phyloP scores from a whole-genome alignment of 2,888 invertebrate genomes.

The Trilocha varians region DNA sequence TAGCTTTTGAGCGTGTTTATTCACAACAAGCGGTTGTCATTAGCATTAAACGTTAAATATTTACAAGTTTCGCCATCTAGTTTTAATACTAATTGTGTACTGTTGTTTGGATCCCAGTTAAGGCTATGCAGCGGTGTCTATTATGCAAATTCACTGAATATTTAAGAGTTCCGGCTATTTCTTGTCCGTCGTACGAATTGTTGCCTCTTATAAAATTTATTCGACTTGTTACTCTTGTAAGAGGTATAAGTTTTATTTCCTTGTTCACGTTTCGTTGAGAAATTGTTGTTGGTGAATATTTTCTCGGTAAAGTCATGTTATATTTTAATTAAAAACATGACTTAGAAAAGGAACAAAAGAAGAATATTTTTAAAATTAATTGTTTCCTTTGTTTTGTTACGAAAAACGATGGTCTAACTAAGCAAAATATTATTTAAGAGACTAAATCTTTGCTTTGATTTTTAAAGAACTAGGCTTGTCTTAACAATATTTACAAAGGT shows the following conservation, averaged over 20 bases:
- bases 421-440: no score
- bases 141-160: conserved; percentile 14
- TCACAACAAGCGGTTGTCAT: conserved; percentile 6
- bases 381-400: no score
- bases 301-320: no score
- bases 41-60: conserved; percentile 22
- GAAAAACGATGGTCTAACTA: no score
- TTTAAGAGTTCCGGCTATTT: conserved; percentile 2
- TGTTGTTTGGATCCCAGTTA: conserved; percentile 15
- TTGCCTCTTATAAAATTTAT: not conserved
- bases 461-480: no score
- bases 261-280: no score
- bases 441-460: no score
- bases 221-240: not conserved
- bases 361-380: no score
- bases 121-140: conserved; percentile 18
- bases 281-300: no score
- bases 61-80: conserved; percentile 21
- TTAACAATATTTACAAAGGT: no score
- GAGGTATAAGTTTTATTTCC: not conserved
- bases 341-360: no score
- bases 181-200: conserved; percentile 4
- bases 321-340: no score
- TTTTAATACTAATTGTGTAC: conserved; percentile 28
- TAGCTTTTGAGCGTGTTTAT: not conserved